These are phyloP conservation scores for Nyctalus aviator DNA, from an alignment of 2,797 vertebrate species.

Conservation along the genomic window DNA sequence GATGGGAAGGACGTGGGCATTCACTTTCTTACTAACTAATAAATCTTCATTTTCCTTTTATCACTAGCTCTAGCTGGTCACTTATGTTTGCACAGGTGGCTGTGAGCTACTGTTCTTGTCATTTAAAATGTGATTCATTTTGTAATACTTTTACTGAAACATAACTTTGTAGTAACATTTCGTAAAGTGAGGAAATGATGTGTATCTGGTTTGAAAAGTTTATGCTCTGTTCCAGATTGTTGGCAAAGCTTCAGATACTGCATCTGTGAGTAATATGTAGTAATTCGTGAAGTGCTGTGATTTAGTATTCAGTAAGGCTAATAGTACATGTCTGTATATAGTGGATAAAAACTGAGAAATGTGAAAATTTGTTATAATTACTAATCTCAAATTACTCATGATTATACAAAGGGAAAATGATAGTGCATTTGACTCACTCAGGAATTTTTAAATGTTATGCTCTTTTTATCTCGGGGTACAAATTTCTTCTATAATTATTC, in stretches of 20 bases:
- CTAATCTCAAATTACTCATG: conserved; percentile 25
- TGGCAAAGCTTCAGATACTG: conserved; percentile 53
- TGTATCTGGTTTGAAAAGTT: conserved; percentile 45
- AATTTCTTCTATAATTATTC: conserved; percentile 70
- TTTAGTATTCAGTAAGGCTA: conserved; percentile 23
- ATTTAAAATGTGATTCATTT: conserved; percentile 48
- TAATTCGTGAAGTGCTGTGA: conserved; percentile 35
- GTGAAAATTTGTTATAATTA: conserved; percentile 58
- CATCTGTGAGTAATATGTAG: conserved; percentile 47
- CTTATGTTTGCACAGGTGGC: background rate
- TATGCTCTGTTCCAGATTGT: conserved; percentile 43
- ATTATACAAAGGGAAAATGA: conserved; percentile 3
- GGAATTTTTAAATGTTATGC: conserved; percentile 52
- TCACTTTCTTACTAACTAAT: background rate
- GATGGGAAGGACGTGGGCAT: background rate
- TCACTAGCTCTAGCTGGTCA: background rate
- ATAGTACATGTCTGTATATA: conserved; percentile 7
- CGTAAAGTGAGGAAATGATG: conserved; percentile 47
- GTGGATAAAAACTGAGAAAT: conserved; percentile 44
- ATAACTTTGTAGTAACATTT: conserved; percentile 48
- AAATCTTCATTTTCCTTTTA: background rate
- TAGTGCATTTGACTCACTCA: background rate
- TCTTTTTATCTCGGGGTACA: conserved; percentile 47
- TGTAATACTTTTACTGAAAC: conserved; percentile 54
- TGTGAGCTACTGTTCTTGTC: conserved; percentile 30